These are phyloP conservation scores for Erebia palarica DNA, from an alignment of 2,888 invertebrate species.

Conservation along the genomic window DNA sequence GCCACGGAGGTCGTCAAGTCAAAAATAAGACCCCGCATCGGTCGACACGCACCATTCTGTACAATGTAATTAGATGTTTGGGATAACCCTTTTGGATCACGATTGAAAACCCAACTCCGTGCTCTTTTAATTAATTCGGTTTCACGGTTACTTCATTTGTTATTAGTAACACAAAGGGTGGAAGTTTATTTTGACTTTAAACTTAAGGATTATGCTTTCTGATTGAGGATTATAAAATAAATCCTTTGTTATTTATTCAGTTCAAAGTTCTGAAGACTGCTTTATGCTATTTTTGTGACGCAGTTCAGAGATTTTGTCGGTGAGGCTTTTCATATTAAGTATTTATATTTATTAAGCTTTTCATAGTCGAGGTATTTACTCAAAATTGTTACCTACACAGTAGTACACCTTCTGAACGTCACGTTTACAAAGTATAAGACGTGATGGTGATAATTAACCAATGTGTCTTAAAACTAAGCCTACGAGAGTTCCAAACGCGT, in stretches of 20 bases:
- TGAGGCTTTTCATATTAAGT: no score
- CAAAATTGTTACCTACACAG: no score
- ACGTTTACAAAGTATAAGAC: no score
- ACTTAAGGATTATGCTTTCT: not conserved
- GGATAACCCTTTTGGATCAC: constrained; percentile 21
- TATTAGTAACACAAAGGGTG: not conserved
- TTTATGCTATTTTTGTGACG: no score
- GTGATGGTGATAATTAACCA: no score
- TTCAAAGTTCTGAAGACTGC: not conserved
- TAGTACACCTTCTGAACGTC: no score
- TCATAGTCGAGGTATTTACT: no score
- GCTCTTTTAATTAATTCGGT: constrained; percentile 22
- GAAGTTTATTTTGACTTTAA: constrained; percentile 1
- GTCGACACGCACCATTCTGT: constrained; percentile 33
- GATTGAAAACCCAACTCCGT: constrained; percentile 19
- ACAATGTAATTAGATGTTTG: constrained; percentile 37
- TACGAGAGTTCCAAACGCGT: no score
- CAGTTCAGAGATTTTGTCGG: no score
- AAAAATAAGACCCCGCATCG: not conserved
- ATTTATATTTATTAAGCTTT: no score
- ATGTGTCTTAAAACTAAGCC: no score
- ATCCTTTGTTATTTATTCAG: not conserved
- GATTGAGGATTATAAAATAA: not conserved
- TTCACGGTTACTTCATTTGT: not conserved
- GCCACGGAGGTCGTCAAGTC: no score